Evolutionary conservation across 37 sponge, comb jelly and placozoan species (phyloP).

Genomic region (Beroe forskalii): DNA sequence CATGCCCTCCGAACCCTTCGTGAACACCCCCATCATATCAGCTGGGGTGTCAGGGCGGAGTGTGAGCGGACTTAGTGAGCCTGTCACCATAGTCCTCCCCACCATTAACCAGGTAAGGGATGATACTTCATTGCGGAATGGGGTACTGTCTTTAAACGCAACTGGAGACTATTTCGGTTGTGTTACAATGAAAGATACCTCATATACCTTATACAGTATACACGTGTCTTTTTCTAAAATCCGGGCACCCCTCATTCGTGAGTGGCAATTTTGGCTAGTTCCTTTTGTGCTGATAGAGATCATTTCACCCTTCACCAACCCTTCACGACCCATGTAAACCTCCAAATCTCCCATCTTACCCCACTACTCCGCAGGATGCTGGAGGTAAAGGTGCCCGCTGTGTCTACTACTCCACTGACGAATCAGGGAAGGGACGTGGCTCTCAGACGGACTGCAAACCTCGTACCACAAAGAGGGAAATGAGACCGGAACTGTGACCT

Average conservation of each 20-base stretch:
- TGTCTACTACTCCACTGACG: conserved; percentile 36
- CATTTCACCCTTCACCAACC: too few species aligned
- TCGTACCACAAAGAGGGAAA: neutral
- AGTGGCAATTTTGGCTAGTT: too few species aligned
- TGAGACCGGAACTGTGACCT: conserved; percentile 29
- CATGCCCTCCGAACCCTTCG: neutral
- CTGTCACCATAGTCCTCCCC: neutral
- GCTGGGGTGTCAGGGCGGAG: neutral
- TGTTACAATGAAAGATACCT: too few species aligned
- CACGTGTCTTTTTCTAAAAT: too few species aligned
- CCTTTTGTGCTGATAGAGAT: too few species aligned
- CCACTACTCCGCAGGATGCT: conserved; percentile 16
- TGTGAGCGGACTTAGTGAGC: neutral
- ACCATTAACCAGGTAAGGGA: neutral
- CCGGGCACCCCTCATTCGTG: too few species aligned
- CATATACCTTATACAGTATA: too few species aligned
- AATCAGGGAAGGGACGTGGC: neutral
- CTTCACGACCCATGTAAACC: neutral
- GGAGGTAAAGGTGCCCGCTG: conserved; percentile 3
- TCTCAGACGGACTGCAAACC: neutral
- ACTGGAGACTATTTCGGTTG: too few species aligned
- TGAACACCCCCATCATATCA: conserved; percentile 44
- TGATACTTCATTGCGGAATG: too few species aligned
- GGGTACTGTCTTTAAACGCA: too few species aligned
- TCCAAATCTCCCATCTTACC: neutral